phyloP scores from a whole-genome alignment of 2,797 vertebrate species.

The Enteromius thamalakanensis region DNA sequence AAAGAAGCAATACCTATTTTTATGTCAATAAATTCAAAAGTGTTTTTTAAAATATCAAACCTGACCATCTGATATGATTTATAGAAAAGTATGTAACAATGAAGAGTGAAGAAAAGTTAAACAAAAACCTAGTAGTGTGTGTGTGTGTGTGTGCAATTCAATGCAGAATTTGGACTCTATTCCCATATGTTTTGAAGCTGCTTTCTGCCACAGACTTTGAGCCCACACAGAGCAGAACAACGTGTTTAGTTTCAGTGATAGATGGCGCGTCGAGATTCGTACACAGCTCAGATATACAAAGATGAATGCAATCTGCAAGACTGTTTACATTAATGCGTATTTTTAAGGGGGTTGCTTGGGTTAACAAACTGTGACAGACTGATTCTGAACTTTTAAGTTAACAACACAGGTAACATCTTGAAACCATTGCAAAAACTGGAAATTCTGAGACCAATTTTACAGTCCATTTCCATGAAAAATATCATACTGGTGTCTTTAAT shows the following conservation, averaged over 20 bases:
- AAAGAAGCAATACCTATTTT: too few relatives aligned
- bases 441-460: constrained; percentile 35
- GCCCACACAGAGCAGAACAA: constrained; percentile 20
- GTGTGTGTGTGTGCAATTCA: not conserved
- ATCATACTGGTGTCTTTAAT: constrained; percentile 22
- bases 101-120: not conserved
- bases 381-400: constrained; percentile 17
- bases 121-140: not conserved
- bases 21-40: not conserved
- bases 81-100: not conserved
- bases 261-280: constrained; percentile 23
- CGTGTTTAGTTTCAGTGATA: constrained; percentile 46
- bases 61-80: not conserved
- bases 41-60: not conserved
- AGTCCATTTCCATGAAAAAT: constrained; percentile 35
- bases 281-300: constrained; percentile 49
- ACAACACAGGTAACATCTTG: constrained; percentile 37
- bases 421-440: constrained; percentile 24
- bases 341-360: constrained; percentile 7
- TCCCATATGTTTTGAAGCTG: not conserved
- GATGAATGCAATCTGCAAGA: constrained; percentile 32
- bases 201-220: constrained; percentile 28
- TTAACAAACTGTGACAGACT: constrained; percentile 24
- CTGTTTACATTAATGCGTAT: constrained; percentile 35
- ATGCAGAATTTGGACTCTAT: not conserved